Evolutionary conservation across 2,888 invertebrate species (phyloP), one percentile per base, ranked within the genome.

Genomic region (Baccha elongata): DNA sequence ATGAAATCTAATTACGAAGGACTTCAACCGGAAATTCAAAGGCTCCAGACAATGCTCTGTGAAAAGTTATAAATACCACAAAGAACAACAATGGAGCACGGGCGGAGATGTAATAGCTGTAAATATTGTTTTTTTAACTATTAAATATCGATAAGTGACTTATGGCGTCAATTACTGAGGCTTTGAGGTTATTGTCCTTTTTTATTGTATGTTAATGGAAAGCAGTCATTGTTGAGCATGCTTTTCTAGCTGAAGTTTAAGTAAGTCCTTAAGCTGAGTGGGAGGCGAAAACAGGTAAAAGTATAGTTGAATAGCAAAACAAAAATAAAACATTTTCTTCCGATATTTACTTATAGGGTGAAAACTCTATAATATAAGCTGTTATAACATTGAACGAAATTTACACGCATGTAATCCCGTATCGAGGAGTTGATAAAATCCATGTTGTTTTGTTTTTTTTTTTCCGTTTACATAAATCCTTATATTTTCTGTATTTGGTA

Each of bases 121-220:
- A 37, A 21, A 55, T 55, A 37, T 21, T 19, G 11, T 19, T 10
- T 21, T 21, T 26, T 23, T 11, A 26, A 26, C 10, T 21, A 26
- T 11, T 23, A 26, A 40, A 40, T 7, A 58, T 40, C 40, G 23
- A 40, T 40, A 40, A 58, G 23, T 58, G 40, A 58, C 23, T 58
- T 7, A 26, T 58, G 15, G 40, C 10, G 13, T 40, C 40, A 40
- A 40, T 58, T 26, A 58, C 40, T 40, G 6, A n/a, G n/a, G 11
- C 15, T 6, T 2, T 10, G n/a, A 58, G 23, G 11, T 10, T 15
- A 58, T 26, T 26, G 15, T 40, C 40, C 58, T 40, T 40, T n/a
- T 37, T 15, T 13, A 55, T 6, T 3, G 15, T 11, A 58, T 35
- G 23, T 58, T 19, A 52, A 19, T 55, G 21, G n/a, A n/a, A 17